Conservation (phyloP, 2,113 vertebrate genomes). For the Irena cyanogastra region DNA sequence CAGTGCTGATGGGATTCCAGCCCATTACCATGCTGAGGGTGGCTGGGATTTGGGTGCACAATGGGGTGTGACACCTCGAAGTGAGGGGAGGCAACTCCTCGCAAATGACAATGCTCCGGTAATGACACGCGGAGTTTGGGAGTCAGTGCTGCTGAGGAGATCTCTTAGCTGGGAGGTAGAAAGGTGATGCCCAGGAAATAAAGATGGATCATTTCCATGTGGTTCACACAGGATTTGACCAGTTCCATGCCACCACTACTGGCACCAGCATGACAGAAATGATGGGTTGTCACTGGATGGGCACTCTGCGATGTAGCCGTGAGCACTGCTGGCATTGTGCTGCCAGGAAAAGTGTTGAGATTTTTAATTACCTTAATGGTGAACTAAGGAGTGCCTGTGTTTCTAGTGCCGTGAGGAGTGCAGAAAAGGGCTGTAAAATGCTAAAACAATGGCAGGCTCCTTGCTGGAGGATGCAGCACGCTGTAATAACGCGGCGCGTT, state of each 20-base stretch:
- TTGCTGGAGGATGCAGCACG: constrained; percentile 65
- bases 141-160: not conserved
- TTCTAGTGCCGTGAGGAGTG: constrained; percentile 27
- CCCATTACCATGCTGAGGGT: not conserved
- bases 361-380: constrained; percentile 50
- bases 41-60: constrained; percentile 25
- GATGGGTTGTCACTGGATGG: not conserved
- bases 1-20: constrained; percentile 48
- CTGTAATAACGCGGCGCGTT: constrained; percentile 60
- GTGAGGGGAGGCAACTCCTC: not conserved
- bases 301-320: not conserved
- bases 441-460: constrained; percentile 66
- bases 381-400: constrained; percentile 12
- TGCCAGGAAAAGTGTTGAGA: not conserved
- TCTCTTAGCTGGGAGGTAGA: not conserved
- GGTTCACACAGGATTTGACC: not conserved
- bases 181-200: not conserved
- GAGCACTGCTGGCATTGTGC: not conserved
- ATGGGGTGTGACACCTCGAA: not conserved
- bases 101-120: not conserved
- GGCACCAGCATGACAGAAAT: not conserved
- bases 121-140: not conserved
- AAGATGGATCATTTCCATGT: not conserved
- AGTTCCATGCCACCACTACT: not conserved
- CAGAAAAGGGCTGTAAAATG: constrained; percentile 52